Conservation (phyloP, 2,797 vertebrate genomes). For the Aulostomus chinensis region DNA sequence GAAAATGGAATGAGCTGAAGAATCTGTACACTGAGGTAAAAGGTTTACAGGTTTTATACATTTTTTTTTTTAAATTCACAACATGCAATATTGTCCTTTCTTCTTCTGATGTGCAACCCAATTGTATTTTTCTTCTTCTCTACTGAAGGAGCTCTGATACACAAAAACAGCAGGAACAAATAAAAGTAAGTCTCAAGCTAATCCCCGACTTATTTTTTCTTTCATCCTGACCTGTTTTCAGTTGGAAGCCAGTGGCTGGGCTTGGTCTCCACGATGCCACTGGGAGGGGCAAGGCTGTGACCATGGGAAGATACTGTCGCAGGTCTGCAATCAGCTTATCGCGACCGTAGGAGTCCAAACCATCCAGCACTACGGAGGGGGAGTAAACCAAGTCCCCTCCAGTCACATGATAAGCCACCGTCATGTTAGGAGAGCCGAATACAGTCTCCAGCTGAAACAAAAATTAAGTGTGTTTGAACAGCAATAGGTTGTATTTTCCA, state of each 20-base stretch:
- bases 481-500: not conserved
- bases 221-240: conserved; percentile 89
- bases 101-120: conserved; percentile 1
- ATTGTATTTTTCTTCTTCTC: conserved; percentile 12
- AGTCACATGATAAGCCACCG: conserved; percentile 91
- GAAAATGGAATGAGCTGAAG: conserved; percentile 5
- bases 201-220: conserved; percentile 33
- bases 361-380: conserved; percentile 85
- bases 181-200: conserved; percentile 13
- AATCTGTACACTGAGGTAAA: not conserved
- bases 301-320: conserved; percentile 86
- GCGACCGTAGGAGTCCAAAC: conserved; percentile 84
- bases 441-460: conserved; percentile 80
- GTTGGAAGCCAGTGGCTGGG: conserved; percentile 86
- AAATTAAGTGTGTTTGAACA: no score
- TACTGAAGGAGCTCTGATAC: not conserved
- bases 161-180: conserved; percentile 25
- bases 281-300: conserved; percentile 88
- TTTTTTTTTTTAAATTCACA: not conserved
- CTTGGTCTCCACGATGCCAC: conserved; percentile 85
- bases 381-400: conserved; percentile 86
- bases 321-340: conserved; percentile 90
- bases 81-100: not conserved
- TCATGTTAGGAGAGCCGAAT: conserved; percentile 87
- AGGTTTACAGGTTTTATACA: no score